Evolutionary conservation across 2,797 vertebrate species (phyloP), one percentile per base, ranked within the genome.

Genomic region (Rhinogobio ventralis): DNA sequence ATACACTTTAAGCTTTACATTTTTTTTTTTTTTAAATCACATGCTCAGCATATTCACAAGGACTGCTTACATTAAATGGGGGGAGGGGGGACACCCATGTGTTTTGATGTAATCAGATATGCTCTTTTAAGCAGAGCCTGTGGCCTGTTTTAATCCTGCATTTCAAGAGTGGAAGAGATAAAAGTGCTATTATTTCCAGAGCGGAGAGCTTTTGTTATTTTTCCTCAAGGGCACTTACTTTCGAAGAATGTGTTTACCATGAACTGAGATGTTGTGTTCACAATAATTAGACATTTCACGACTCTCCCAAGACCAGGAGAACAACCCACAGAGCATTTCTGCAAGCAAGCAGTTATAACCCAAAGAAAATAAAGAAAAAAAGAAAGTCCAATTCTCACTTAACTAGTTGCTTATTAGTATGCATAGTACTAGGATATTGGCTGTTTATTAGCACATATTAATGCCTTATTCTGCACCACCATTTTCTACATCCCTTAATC

Each of bases 181-280:
- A 86, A 88, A 86, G 80, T 28, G 33, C 71, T 79, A 85, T 71
- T 83, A 74, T 79, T 86, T 89, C 57, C 78, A 78, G 57, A 72
- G 74, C 2, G 81, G 73, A 86, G 77, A 76, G 71, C 76, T 85
- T 80, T 77, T 84, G 25, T 57, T 86, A 79, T 83, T 80, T 55
- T 79, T 83, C 83, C 87, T 89, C 53, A 20, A 87, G 84, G 85
- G 87, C 71, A 83, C 49, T 57, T 64, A 71, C 87, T 87, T 81
- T 85, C 78, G 2, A 73, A 87, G 71, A 83, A 85, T 81, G 73
- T 81, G 64, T 87, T 86, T 83, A 86, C 73, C 23, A 30, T 81
- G 42, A 68, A 83, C 51, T 39, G 30, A 67, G 64, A 36, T 66
- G 68, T 83, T 82, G 83, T 85, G 76, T 66, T 72, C 51, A 84